Base-by-base conservation (phyloP, 2,113 vertebrate species). In the Carollia perspicillata region DNA sequence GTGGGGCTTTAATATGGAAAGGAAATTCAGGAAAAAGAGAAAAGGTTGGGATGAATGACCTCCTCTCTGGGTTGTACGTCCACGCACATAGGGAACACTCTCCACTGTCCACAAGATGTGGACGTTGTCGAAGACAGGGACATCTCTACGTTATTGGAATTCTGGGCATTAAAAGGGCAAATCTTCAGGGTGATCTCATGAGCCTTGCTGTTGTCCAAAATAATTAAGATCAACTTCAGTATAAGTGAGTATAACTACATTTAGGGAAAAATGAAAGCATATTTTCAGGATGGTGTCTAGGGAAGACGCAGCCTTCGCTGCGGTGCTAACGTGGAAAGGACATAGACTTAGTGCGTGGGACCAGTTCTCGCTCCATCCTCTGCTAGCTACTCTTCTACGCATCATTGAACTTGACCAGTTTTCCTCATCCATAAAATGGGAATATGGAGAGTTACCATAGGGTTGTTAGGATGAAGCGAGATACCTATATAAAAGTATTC, bases 1-100 rank as follows among this genome's bases (percentile, higher is more conserved):
- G 23, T 80, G 69, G 51, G 84, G 60, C 83, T 86, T 94, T 77
- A 96, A 86, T 74, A 79, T 63, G 65, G 55, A 95, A 95, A 94
- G 84, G 77, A 96, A 97, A 63, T 80, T 93, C 51, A 89, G 87
- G 60, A 90, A 90, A 87, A 78, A 23, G 35, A 96, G 83, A 91
- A 95, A 47, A 86, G 23, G n/a, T 58, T 74, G 37, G 68, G 28
- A 83, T 86, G 84, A 37, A 85, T 12, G 40, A 80, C 87, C 49
- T 91, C 75, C 86, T 92, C 42, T 72, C 35, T 84, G 44, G 55
- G 85, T n/a, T n/a, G 63, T 74, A 60, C 22, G 63, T 84, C 66
- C 60, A 84, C 94, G 91, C 22, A 42, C 13, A 60, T 55, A 66
- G 58, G 44, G 35, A 35, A 55, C 26, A 68, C 58, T 92, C 26